phyloP scores from a whole-genome alignment of 2,113 vertebrate genomes.

The Hemiscyllium ocellatum region DNA sequence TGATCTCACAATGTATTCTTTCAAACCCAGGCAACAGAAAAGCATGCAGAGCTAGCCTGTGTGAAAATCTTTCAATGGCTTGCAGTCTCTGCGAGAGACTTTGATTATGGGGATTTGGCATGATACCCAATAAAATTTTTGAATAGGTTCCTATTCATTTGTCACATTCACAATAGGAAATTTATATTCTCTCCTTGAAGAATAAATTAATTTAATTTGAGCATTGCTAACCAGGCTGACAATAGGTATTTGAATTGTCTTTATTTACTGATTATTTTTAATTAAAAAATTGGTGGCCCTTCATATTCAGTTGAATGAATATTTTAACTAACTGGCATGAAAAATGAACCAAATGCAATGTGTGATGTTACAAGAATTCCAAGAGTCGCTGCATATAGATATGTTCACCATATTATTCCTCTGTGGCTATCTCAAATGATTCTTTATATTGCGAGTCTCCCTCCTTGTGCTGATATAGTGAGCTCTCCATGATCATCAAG shows the following conservation, averaged over 20 bases:
- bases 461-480: neutral
- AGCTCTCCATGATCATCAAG: neutral
- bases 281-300: neutral
- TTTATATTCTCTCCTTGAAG: conserved; percentile 75
- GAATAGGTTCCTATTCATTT: conserved; percentile 71
- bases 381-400: neutral
- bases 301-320: neutral
- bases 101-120: conserved; percentile 78
- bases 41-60: conserved; percentile 97
- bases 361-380: neutral
- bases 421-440: neutral
- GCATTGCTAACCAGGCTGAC: conserved; percentile 76
- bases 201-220: conserved; percentile 92
- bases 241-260: conserved; percentile 68
- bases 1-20: conserved; percentile 66
- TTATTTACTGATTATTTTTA: conserved; percentile 57
- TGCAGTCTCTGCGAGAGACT: conserved; percentile 69
- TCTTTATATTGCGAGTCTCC: neutral
- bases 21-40: conserved; percentile 85
- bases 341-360: neutral
- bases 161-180: conserved; percentile 81
- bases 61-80: conserved; percentile 77
- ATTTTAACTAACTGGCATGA: neutral
- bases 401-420: neutral
- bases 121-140: conserved; percentile 68